phyloP scores from a whole-genome alignment of 2,113 vertebrate species.

The Hemicordylus capensis region DNA sequence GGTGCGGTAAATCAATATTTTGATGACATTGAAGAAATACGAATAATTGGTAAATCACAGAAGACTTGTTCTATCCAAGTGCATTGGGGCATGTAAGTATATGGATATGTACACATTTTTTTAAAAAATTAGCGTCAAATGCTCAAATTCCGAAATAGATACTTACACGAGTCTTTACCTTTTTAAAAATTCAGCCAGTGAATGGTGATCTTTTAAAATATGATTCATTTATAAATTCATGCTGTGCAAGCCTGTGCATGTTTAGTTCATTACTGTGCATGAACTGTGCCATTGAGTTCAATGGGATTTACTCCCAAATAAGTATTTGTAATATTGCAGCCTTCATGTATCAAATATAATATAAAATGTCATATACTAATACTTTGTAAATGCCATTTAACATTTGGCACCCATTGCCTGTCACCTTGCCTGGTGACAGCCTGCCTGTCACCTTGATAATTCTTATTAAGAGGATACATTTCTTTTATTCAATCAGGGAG shows the following conservation, averaged over 20 bases:
- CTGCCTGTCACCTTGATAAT: too few species aligned
- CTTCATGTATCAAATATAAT: not conserved
- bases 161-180: not conserved
- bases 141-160: not conserved
- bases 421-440: too few species aligned
- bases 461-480: not conserved
- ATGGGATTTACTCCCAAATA: too few species aligned
- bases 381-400: not conserved
- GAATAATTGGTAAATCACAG: slow-evolving; percentile 84
- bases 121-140: slow-evolving; percentile 36
- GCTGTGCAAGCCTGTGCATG: too few species aligned
- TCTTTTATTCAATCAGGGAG: not conserved
- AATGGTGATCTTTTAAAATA: not conserved
- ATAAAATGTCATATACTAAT: not conserved
- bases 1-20: slow-evolving; percentile 84
- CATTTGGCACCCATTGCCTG: not conserved
- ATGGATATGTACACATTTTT: slow-evolving; percentile 25
- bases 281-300: too few species aligned
- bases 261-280: too few species aligned
- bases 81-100: slow-evolving; percentile 92
- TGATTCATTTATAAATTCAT: not conserved
- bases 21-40: slow-evolving; percentile 85
- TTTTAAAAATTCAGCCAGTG: not conserved
- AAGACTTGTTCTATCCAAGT: slow-evolving; percentile 93
- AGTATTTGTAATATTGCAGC: too few species aligned